A percentile compares a stretch with the other conserved stretches of the same genome.
Conservation (phyloP, 1,140 invertebrate species). For the Trachelipus rathkii region DNA sequence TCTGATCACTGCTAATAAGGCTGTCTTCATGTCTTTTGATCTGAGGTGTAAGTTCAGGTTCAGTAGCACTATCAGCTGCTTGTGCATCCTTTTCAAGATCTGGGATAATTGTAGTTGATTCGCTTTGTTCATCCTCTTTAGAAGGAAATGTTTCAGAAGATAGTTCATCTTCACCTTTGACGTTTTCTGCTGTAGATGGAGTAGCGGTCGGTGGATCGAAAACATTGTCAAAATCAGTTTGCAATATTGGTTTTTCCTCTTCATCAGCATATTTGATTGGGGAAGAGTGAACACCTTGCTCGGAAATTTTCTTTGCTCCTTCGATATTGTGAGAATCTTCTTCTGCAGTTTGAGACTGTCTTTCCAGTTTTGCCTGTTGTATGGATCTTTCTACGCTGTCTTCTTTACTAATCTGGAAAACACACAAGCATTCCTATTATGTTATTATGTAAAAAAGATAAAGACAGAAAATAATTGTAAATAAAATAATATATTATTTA, state of each 20-base stretch:
- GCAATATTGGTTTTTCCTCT: background rate
- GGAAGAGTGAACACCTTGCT: background rate
- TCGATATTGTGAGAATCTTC: background rate
- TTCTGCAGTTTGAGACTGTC: conserved; percentile 37
- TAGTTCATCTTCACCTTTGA: background rate
- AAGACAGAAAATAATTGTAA: no score
- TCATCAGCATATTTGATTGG: background rate
- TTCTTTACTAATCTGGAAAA: conserved; percentile 44
- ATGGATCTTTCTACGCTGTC: conserved; percentile 45
- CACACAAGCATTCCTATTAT: no score
- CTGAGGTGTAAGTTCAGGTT: background rate
- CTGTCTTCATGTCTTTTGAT: background rate
- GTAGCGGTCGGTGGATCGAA: background rate
- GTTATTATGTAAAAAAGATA: no score
- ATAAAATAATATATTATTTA: no score
- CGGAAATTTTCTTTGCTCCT: background rate
- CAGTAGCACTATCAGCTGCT: background rate
- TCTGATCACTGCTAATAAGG: background rate
- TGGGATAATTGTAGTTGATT: background rate
- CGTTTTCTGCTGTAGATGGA: background rate
- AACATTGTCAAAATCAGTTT: conserved; percentile 5
- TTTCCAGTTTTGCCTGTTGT: conserved; percentile 39
- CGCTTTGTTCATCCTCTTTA: background rate
- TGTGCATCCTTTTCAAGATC: background rate
- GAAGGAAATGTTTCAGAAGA: background rate